Conservation (phyloP, 2,113 vertebrate genomes). For the Phyllostomus hastatus region DNA sequence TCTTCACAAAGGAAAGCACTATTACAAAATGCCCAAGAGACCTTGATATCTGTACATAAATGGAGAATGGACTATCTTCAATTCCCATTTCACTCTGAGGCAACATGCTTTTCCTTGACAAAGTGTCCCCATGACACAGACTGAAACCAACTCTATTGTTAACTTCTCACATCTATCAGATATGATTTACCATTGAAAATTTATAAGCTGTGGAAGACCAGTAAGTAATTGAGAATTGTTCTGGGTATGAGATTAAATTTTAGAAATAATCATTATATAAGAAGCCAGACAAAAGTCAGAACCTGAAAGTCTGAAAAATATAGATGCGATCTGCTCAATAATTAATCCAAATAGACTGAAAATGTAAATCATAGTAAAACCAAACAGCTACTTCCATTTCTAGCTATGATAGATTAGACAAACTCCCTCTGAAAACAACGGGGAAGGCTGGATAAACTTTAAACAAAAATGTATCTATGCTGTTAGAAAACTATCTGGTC, state of each 20-base stretch:
- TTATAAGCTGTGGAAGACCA: not conserved
- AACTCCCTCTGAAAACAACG: not conserved
- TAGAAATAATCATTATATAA: not conserved
- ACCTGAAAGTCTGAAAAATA: not conserved
- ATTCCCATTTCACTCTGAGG: not conserved
- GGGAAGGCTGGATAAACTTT: not conserved
- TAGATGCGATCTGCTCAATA: not conserved
- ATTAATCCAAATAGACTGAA: not conserved
- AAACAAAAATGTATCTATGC: not conserved
- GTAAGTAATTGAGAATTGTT: not conserved
- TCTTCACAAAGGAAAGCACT: not conserved
- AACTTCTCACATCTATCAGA: not conserved
- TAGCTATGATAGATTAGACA: not conserved
- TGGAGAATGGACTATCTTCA: not conserved
- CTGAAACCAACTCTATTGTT: not conserved
- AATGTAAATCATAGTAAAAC: not conserved
- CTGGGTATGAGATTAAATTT: not conserved
- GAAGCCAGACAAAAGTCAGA: not conserved
- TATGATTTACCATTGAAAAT: not conserved
- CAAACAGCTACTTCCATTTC: not conserved
- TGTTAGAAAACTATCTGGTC: not conserved
- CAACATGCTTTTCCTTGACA: slow-evolving; percentile 8
- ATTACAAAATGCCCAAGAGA: not conserved
- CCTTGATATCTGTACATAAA: not conserved
- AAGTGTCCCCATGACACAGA: not conserved